phyloP scores from a whole-genome alignment of 2,113 vertebrate genomes.

The Amblyopsis rosae region DNA sequence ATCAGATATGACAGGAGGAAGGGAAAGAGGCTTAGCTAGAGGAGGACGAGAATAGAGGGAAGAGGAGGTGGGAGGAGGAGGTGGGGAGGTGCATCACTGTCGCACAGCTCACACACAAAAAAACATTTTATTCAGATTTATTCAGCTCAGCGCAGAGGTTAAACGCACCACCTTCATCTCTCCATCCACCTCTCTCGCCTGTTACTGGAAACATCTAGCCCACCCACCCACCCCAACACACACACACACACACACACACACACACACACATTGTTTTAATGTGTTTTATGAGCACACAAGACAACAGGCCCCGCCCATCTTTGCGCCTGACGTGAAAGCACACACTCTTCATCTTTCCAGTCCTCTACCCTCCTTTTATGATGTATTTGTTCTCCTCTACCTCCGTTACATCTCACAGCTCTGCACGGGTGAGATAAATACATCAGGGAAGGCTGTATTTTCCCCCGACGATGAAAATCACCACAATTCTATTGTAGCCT shows the following conservation, averaged over 20 bases:
- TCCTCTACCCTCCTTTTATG: neutral
- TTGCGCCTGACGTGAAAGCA: neutral
- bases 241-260: constrained; percentile 34
- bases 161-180: neutral
- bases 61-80: neutral
- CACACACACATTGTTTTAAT: neutral
- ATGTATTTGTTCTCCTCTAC: neutral
- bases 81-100: neutral
- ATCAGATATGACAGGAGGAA: neutral
- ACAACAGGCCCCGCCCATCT: too few relatives aligned
- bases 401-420: neutral
- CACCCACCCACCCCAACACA: constrained; percentile 11
- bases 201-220: neutral
- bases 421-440: neutral
- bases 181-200: constrained; percentile 4
- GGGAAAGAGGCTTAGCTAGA: neutral
- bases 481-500: too few relatives aligned
- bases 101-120: neutral
- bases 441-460: too few relatives aligned
- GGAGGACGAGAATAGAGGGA: neutral
- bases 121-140: too few relatives aligned
- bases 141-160: too few relatives aligned
- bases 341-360: neutral
- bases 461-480: too few relatives aligned
- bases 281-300: too few relatives aligned